These are phyloP conservation scores for Seriola aureovittata DNA, from an alignment of 2,113 vertebrate genomes.

Conservation along the genomic window DNA sequence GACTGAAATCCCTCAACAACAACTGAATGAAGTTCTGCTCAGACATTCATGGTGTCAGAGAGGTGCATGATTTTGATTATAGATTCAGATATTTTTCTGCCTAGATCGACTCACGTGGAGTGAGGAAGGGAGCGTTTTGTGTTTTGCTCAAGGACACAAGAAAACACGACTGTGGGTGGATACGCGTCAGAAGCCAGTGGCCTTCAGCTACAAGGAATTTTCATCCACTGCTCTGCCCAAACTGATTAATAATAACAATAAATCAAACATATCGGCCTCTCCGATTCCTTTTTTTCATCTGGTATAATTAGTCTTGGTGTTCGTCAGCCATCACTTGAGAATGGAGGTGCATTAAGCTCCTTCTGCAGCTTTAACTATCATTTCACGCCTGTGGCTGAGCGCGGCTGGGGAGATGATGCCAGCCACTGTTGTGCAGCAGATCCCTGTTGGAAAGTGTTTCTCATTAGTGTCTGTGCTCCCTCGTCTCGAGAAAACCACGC, in stretches of 20 bases:
- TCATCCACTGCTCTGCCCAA: neutral
- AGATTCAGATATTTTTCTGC: neutral
- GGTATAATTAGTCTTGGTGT: slow-evolving; percentile 24
- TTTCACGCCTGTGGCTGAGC: slow-evolving; percentile 44
- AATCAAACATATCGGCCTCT: neutral
- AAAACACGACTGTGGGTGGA: neutral
- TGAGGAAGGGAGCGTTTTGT: too few relatives aligned
- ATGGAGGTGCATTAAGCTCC: slow-evolving; percentile 30
- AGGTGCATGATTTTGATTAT: too few relatives aligned
- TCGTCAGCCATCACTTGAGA: slow-evolving; percentile 33
- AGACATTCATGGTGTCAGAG: neutral
- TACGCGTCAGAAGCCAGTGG: neutral
- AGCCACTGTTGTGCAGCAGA: slow-evolving; percentile 38
- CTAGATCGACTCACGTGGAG: neutral
- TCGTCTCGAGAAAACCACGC: slow-evolving; percentile 11
- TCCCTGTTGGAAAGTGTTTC: slow-evolving; percentile 57
- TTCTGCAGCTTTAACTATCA: slow-evolving; percentile 28
- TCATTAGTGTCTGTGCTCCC: slow-evolving; percentile 58
- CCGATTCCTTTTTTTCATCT: neutral
- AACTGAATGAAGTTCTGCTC: too few relatives aligned
- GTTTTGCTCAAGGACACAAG: slow-evolving; percentile 5
- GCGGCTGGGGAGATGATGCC: slow-evolving; percentile 28
- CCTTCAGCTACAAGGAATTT: neutral
- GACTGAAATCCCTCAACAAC: neutral
- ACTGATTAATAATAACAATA: neutral